Evolutionary conservation across 2,888 invertebrate species (phyloP).

Genomic region (Metellina segmentata): DNA sequence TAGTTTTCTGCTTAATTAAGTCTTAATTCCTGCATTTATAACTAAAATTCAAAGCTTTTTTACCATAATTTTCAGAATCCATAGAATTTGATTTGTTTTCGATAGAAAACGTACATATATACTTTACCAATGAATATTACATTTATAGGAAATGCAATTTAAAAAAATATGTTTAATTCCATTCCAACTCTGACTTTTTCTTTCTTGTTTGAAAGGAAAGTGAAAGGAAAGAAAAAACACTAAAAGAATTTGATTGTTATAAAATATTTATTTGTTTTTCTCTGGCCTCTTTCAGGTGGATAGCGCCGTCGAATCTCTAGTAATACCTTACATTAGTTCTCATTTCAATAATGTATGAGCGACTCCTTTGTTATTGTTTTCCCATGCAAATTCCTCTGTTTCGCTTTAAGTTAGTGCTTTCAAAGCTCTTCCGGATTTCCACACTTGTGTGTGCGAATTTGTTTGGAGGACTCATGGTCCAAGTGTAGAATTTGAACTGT

Average conservation of each 20-base stretch:
- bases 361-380: constrained; percentile 66
- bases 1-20: too few relatives aligned
- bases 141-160: too few relatives aligned
- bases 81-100: too few relatives aligned
- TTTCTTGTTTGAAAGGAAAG: neutral
- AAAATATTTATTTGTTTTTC: neutral
- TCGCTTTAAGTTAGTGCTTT: constrained; percentile 55
- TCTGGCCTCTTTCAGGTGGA: constrained; percentile 8
- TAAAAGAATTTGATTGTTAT: neutral
- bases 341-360: constrained; percentile 66
- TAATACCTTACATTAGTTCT: constrained; percentile 57
- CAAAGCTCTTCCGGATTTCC: constrained; percentile 45
- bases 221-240: neutral
- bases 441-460: constrained; percentile 9
- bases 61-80: too few relatives aligned
- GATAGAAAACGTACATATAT: too few relatives aligned
- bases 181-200: neutral
- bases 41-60: too few relatives aligned
- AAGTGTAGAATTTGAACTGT: neutral
- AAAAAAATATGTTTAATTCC: neutral
- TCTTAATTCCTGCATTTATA: too few relatives aligned
- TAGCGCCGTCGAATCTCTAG: neutral
- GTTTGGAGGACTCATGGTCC: neutral
- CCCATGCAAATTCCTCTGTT: constrained; percentile 66
- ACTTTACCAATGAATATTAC: too few relatives aligned